A percentile compares a stretch with the other conserved stretches of the same genome.
These are phyloP conservation scores for Periophthalmus magnuspinnatus DNA, from an alignment of 2,797 vertebrate genomes.

Conservation along the genomic window DNA sequence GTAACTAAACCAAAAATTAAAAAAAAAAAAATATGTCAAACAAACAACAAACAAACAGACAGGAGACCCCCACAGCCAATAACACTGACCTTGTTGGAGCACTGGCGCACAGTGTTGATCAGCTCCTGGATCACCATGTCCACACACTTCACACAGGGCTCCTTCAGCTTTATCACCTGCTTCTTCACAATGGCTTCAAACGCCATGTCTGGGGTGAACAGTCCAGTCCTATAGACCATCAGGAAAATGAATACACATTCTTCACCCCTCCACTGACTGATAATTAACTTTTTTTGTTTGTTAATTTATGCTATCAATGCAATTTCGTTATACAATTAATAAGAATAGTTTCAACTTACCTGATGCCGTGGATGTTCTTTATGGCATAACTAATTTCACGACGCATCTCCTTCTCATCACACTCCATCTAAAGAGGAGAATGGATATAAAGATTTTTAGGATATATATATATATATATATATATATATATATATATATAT, in stretches of 20 bases:
- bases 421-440: slow-evolving; percentile 85
- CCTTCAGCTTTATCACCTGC: slow-evolving; percentile 93
- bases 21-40: background rate
- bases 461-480: too few relatives aligned
- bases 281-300: too few relatives aligned
- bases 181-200: slow-evolving; percentile 98
- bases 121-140: slow-evolving; percentile 96
- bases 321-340: too few relatives aligned
- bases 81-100: slow-evolving; percentile 86
- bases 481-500: too few relatives aligned
- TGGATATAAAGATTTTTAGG: too few relatives aligned
- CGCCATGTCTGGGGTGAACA: slow-evolving; percentile 97
- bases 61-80: background rate
- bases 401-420: slow-evolving; percentile 94
- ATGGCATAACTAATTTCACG: slow-evolving; percentile 98
- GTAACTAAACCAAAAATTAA: background rate
- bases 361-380: slow-evolving; percentile 98
- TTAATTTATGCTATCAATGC: too few relatives aligned
- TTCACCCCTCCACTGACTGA: too few relatives aligned
- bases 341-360: slow-evolving; percentile 48
- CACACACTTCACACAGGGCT: slow-evolving; percentile 92
- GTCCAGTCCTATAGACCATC: slow-evolving; percentile 70
- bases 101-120: slow-evolving; percentile 95
- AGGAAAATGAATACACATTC: slow-evolving; percentile 6
- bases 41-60: background rate